Evolutionary conservation across 2,113 vertebrate species (phyloP).

Genomic region (Lipophrys pholis): DNA sequence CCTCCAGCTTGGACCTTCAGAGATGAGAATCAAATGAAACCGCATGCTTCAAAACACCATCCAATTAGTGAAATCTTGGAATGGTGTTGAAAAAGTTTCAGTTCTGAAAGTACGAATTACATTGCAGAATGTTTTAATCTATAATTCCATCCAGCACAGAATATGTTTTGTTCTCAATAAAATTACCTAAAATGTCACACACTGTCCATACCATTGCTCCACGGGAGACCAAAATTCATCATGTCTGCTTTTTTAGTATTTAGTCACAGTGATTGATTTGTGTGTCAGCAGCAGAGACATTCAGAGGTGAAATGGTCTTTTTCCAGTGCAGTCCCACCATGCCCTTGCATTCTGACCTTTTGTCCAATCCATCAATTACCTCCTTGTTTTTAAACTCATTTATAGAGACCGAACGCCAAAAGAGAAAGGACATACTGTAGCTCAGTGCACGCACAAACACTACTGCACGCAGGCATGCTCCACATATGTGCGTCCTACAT

Average conservation of each 20-base stretch:
- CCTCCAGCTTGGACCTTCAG: conserved; percentile 26
- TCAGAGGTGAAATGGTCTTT: conserved; percentile 62
- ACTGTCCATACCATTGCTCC: conserved; percentile 22
- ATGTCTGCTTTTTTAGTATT: conserved; percentile 44
- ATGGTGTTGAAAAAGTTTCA: neutral
- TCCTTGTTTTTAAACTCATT: conserved; percentile 57
- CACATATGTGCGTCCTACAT: neutral
- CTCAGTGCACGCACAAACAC: conserved; percentile 13
- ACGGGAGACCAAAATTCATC: conserved; percentile 38
- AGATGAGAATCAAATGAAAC: conserved; percentile 10
- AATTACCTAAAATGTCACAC: conserved; percentile 21
- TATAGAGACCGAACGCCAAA: conserved; percentile 41
- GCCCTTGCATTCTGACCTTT: conserved; percentile 71
- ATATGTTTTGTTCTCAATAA: no score
- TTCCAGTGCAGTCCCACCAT: conserved; percentile 56
- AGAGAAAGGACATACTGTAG: conserved; percentile 22
- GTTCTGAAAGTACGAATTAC: neutral
- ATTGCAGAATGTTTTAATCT: no score
- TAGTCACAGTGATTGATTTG: conserved; percentile 71
- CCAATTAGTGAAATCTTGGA: neutral
- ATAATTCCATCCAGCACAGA: no score
- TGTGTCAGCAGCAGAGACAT: conserved; percentile 62
- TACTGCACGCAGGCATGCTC: neutral
- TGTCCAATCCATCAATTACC: conserved; percentile 73
- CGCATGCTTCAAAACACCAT: neutral